phyloP scores from a whole-genome alignment of 53 echinoderm and acorn worm genomes.

The Temnopleurus reevesii region DNA sequence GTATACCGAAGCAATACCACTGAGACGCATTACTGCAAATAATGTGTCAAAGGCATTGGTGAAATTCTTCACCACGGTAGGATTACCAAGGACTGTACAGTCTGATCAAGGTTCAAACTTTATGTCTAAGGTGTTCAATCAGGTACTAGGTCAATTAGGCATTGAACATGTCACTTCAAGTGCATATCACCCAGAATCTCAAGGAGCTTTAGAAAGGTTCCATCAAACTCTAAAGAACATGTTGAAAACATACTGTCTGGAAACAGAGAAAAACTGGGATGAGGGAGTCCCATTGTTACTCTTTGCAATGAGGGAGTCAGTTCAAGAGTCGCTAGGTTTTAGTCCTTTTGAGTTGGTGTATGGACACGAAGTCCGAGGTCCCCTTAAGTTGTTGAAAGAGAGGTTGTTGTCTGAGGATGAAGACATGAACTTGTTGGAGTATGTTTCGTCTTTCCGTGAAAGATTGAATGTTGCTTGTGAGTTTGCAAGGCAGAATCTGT shows the following conservation, averaged over 20 bases:
- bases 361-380: too few species aligned
- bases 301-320: constrained; percentile 64
- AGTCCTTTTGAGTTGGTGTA: too few species aligned
- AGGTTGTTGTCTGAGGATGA: too few species aligned
- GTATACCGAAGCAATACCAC: constrained; percentile 75
- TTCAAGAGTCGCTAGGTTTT: constrained; percentile 62
- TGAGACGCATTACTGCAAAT: constrained; percentile 65
- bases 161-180: constrained; percentile 61
- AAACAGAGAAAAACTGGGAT: constrained; percentile 61
- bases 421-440: too few species aligned
- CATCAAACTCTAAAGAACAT: constrained; percentile 73
- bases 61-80: constrained; percentile 71
- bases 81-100: constrained; percentile 65
- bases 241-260: constrained; percentile 60
- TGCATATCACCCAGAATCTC: constrained; percentile 74
- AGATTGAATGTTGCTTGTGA: too few species aligned
- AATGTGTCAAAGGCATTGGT: constrained; percentile 60
- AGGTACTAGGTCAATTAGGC: constrained; percentile 56
- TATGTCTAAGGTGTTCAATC: constrained; percentile 59
- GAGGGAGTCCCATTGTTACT: constrained; percentile 68
- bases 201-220: constrained; percentile 71
- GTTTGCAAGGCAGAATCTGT: too few species aligned
- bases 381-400: too few species aligned
- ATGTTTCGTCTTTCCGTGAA: too few species aligned
- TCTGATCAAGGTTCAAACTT: constrained; percentile 70